phyloP scores from a whole-genome alignment of 35 echinoderm and acorn worm species.

The Anneissia japonica region DNA sequence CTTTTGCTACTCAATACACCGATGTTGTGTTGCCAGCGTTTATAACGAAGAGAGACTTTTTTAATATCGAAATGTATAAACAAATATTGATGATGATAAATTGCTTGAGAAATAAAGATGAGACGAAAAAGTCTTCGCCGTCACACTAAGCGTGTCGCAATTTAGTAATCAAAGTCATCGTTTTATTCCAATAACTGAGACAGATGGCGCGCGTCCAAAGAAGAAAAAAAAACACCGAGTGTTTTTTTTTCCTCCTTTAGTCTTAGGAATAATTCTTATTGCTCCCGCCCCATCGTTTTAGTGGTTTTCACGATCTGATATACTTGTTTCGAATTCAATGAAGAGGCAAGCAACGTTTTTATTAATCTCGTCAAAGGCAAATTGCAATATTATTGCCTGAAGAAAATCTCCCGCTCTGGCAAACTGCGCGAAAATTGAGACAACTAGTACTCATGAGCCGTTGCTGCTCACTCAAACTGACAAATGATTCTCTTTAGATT shows the following conservation, averaged over 20 bases:
- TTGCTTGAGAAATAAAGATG: not conserved
- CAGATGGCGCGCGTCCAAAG: not conserved
- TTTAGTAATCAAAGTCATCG: not conserved
- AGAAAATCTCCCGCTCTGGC: not conserved
- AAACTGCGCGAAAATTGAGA: not conserved
- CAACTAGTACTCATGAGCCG: not conserved
- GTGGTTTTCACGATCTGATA: not conserved
- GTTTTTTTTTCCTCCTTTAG: not conserved
- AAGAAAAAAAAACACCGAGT: not conserved
- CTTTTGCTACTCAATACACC: not conserved
- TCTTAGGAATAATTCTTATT: not conserved
- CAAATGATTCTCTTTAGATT: conserved; percentile 2
- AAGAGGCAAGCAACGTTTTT: not conserved
- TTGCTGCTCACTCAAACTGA: not conserved
- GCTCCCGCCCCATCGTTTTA: not conserved
- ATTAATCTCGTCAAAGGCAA: not conserved
- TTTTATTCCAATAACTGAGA: not conserved
- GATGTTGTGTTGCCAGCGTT: not conserved
- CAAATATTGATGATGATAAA: not conserved
- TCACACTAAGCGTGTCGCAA: not conserved
- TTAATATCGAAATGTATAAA: not conserved
- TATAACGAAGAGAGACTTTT: not conserved
- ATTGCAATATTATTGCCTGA: not conserved
- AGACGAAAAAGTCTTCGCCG: not conserved
- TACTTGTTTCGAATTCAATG: not conserved